phyloP scores from a whole-genome alignment of 2,113 vertebrate genomes.

The Cyprinodon variegatus region DNA sequence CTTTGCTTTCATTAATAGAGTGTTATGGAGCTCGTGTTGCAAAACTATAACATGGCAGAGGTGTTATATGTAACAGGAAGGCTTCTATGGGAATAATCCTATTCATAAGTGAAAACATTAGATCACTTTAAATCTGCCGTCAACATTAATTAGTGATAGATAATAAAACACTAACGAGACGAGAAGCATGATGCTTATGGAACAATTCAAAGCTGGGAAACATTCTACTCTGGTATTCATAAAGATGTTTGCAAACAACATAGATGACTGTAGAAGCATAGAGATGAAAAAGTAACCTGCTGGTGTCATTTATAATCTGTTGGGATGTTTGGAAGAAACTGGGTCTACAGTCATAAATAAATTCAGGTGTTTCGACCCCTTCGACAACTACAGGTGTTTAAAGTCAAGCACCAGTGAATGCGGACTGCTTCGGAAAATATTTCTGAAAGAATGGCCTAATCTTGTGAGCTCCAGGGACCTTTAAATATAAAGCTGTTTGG shows the following conservation, averaged over 20 bases:
- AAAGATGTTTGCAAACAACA: neutral
- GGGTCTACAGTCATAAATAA: neutral
- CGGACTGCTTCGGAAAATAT: no score
- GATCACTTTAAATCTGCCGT: conserved; percentile 5
- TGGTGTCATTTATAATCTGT: neutral
- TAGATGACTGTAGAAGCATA: neutral
- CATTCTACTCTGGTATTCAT: neutral
- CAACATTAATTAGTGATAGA: neutral
- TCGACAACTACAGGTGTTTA: no score
- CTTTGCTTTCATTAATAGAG: conserved; percentile 52
- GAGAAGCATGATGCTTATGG: neutral
- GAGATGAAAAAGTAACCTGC: no score
- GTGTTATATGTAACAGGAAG: conserved; percentile 16
- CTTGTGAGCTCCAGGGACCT: no score
- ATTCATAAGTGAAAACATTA: conserved; percentile 24
- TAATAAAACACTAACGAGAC: neutral
- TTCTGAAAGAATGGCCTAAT: no score
- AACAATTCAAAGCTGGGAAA: neutral
- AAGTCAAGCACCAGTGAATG: no score
- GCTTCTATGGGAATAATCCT: conserved; percentile 28
- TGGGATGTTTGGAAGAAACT: neutral
- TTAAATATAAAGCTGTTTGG: no score
- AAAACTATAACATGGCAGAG: conserved; percentile 10
- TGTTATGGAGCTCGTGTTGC: conserved; percentile 19
- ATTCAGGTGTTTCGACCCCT: no score